Percentiles rank a stretch among this genome's conserved stretches.
phyloP scores from a whole-genome alignment of 2,888 invertebrate species.

The Chrysopilus asiliformis region DNA sequence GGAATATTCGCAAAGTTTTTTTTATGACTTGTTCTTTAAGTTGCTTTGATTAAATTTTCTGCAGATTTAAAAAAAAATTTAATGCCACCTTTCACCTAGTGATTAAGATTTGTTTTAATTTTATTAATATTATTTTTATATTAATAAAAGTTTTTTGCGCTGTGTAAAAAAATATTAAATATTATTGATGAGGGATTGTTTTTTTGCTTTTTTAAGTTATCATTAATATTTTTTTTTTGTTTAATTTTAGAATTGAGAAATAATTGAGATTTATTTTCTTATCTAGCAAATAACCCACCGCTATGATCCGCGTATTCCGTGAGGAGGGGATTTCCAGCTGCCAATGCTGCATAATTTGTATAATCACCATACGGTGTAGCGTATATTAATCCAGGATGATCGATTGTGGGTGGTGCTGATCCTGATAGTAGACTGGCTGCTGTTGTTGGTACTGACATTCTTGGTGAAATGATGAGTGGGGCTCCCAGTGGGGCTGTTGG shows the following conservation, averaged over 20 bases:
- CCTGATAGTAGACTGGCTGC: conserved; percentile 45
- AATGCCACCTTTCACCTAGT: not conserved
- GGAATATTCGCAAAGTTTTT: too few relatives aligned
- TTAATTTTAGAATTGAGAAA: too few relatives aligned
- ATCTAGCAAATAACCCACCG: conserved; percentile 77
- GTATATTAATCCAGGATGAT: conserved; percentile 70
- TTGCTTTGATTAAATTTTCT: not conserved
- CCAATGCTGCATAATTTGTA: conserved; percentile 77
- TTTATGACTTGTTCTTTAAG: too few relatives aligned
- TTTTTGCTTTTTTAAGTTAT: too few relatives aligned
- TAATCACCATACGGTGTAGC: conserved; percentile 70
- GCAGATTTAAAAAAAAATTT: too few relatives aligned
- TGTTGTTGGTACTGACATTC: conserved; percentile 71
- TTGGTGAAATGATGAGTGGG: conserved; percentile 81
- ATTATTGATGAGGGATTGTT: too few relatives aligned
- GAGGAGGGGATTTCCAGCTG: conserved; percentile 63
- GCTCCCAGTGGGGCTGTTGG: conserved; percentile 70
- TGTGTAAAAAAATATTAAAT: too few relatives aligned
- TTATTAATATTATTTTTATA: too few relatives aligned
- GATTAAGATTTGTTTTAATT: not conserved
- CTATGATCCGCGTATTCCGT: conserved; percentile 85
- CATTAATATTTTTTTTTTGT: too few relatives aligned
- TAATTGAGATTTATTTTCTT: conserved; percentile 1
- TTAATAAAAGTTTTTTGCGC: too few relatives aligned
- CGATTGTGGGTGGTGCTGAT: conserved; percentile 50